Conservation (phyloP, 2,888 invertebrate species). For the Drosophila subsilvestris region DNA sequence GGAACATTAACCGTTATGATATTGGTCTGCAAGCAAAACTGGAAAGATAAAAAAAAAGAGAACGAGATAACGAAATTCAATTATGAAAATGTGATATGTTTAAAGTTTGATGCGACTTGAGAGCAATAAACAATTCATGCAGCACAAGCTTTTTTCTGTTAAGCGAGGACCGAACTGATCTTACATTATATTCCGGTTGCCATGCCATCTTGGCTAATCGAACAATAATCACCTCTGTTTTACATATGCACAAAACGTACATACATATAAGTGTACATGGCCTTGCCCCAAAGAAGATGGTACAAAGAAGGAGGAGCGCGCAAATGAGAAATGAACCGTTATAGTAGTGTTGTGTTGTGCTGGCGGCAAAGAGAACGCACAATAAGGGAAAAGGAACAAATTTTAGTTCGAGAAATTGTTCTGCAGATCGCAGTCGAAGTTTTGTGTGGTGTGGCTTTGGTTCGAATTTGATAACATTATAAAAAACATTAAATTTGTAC, state of each 20-base stretch:
- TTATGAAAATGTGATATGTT: not conserved
- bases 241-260: slow-evolving; percentile 1
- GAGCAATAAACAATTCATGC: no score
- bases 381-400: not conserved
- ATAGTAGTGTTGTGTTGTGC: not conserved
- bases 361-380: not conserved
- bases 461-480: not conserved
- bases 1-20: not conserved
- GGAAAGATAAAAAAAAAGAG: not conserved
- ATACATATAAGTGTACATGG: not conserved
- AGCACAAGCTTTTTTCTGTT: no score
- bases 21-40: not conserved
- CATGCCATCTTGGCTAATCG: slow-evolving; percentile 1
- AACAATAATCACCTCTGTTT: not conserved
- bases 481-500: not conserved
- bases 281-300: not conserved
- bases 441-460: not conserved
- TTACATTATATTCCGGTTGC: not conserved
- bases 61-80: not conserved
- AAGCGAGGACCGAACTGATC: not conserved
- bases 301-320: not conserved
- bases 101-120: not conserved
- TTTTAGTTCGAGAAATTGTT: not conserved
- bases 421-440: not conserved
- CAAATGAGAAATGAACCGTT: not conserved